Evolutionary conservation across 2,797 vertebrate genomes (phyloP), one percentile per base, ranked within the genome.

Genomic region (Gastrophryne carolinensis): DNA sequence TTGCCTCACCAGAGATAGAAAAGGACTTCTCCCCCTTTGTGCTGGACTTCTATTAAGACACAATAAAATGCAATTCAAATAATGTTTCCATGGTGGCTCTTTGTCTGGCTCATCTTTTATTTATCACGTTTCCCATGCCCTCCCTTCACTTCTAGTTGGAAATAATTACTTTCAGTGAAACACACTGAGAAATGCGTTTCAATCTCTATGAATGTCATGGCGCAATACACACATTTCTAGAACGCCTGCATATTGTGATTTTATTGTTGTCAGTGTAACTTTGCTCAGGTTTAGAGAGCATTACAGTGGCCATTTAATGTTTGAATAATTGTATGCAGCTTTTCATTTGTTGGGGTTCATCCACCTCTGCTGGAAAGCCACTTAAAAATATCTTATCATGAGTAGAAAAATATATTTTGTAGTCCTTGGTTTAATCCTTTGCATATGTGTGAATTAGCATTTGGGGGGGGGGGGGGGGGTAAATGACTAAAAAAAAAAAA

Each of bases 21-120:
- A 54, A 27, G 23, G 27, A 60, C 67, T 30, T 37, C 15, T 12
- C 11, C 23, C 12, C 23, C 23, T 49, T 74, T 73, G 26, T 66
- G 13, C 65, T 23, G 41, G 13, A 35, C 15, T 23, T n/a, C 39
- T 23, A 62, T 53, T 62, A 62, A 11, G 56, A 53, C 29, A 72
- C 41, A 52, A 57, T 24, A 15, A 21, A 23, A 35, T 17, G 19
- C 41, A 32, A 21, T 52, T 72, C 30, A 62, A 72, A 63, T 39
- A 63, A 63, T 61, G 69, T 52, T 72, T 34, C 57, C 56, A 44
- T 72, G 69, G 69, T 37, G 37, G 39, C 29, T 47, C 12, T 5
- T 47, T 37, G 19, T 26, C 19, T 27, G 29, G 4, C 44, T 62
- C 24, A 41, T 54, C 70, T 53, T 62, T 72, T 53, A 13, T 63